Percentiles rank a stretch among this genome's conserved stretches.
Conservation (phyloP, 53 echinoderm and acorn worm species). For the Antedon mediterranea region DNA sequence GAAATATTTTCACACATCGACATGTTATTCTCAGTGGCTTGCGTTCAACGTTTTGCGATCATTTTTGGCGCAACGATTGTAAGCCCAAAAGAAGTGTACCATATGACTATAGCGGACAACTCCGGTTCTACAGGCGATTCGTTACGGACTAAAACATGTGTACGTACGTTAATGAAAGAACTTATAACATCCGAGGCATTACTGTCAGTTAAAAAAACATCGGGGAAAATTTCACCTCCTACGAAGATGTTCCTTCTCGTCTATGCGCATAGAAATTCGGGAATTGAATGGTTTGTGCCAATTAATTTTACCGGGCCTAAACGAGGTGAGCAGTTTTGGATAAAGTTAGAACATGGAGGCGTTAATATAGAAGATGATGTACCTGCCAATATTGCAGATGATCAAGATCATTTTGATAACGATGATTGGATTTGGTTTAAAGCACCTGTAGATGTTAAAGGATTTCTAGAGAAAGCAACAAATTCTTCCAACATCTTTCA, state of each 20-base stretch:
- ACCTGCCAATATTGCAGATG: neutral
- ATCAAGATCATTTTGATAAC: neutral
- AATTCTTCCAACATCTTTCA: neutral
- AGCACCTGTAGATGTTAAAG: constrained; percentile 58
- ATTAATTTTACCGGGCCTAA: constrained; percentile 45
- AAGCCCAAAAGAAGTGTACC: constrained; percentile 69
- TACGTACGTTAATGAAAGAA: constrained; percentile 40
- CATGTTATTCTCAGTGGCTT: constrained; percentile 34
- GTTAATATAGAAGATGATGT: neutral
- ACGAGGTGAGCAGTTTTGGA: constrained; percentile 50
- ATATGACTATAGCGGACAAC: constrained; percentile 40
- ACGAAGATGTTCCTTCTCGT: constrained; percentile 55
- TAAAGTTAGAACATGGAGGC: constrained; percentile 10
- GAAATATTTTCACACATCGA: constrained; percentile 58
- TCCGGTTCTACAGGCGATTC: neutral
- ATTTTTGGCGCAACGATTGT: constrained; percentile 70
- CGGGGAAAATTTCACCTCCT: constrained; percentile 18
- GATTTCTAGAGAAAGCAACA: constrained; percentile 39
- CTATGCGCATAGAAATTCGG: constrained; percentile 44
- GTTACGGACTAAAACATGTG: constrained; percentile 35
- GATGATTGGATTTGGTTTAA: constrained; percentile 74
- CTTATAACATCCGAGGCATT: constrained; percentile 47
- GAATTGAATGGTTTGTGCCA: constrained; percentile 61
- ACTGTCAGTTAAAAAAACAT: constrained; percentile 25
- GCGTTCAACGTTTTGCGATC: constrained; percentile 25